Conservation (phyloP, 2,113 vertebrate genomes). For the Protobothrops flavoviridis region DNA sequence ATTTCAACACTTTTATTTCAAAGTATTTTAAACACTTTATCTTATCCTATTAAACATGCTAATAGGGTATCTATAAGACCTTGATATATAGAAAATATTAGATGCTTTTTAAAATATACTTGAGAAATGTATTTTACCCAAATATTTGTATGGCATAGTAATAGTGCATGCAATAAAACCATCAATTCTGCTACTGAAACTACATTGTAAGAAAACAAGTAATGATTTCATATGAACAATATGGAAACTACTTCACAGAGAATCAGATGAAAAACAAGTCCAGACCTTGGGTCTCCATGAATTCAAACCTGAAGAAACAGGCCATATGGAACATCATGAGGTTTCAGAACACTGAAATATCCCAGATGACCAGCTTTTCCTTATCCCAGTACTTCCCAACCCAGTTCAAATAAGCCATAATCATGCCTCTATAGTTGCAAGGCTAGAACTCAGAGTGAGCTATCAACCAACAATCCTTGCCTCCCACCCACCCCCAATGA, state of each 20-base stretch:
- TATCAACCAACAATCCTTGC: not conserved
- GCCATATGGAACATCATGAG: not conserved
- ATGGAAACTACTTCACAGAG: not conserved
- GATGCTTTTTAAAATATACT: not conserved
- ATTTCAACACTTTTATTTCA: not conserved
- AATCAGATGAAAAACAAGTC: not conserved
- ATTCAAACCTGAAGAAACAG: not conserved
- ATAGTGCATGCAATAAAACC: not conserved
- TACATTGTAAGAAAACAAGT: not conserved
- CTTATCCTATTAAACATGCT: too few species aligned
- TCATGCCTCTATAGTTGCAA: not conserved
- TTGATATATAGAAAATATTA: not conserved
- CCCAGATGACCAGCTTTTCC: not conserved
- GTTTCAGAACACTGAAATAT: not conserved
- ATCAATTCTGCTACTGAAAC: not conserved
- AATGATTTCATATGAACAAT: not conserved
- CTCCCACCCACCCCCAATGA: not conserved
- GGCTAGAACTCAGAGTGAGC: not conserved
- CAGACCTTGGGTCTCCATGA: not conserved
- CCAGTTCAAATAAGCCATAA: not conserved
- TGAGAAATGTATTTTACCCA: not conserved
- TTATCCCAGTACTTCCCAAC: not conserved
- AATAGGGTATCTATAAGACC: not conserved
- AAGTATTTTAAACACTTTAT: not conserved
- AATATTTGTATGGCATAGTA: not conserved